A percentile compares a stretch with the other conserved stretches of the same genome.
Evolutionary conservation across 2,888 invertebrate genomes (phyloP).

Genomic region (Nowickia ferox): DNA sequence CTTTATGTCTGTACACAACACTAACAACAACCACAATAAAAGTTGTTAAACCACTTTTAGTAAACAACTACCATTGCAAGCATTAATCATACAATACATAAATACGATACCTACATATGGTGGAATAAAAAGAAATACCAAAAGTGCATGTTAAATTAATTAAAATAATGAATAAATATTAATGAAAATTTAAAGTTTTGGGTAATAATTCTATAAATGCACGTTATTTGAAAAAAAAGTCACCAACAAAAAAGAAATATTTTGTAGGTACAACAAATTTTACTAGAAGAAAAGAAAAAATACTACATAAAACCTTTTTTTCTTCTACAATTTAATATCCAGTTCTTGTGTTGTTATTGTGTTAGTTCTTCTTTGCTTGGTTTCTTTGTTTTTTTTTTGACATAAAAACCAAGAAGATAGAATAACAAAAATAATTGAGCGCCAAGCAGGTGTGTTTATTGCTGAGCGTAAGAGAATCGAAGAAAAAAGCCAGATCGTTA

Average conservation of each 20-base stretch:
- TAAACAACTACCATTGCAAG: conserved; percentile 46
- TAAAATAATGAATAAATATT: conserved; percentile 22
- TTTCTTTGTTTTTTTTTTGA: conserved; percentile 19
- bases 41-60: conserved; percentile 64
- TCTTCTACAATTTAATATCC: conserved; percentile 15
- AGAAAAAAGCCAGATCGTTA: conserved; percentile 29
- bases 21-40: conserved; percentile 53
- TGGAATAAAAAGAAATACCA: conserved; percentile 8
- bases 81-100: conserved; percentile 53
- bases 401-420: conserved; percentile 4
- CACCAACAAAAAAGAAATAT: neutral
- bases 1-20: conserved; percentile 49
- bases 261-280: neutral
- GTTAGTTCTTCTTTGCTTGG: conserved; percentile 41
- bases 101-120: neutral
- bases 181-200: conserved; percentile 19
- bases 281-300: neutral
- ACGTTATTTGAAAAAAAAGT: conserved; percentile 13
- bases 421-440: conserved; percentile 42
- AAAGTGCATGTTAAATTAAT: conserved; percentile 7
- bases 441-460: conserved; percentile 63
- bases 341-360: conserved; percentile 20
- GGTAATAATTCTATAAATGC: conserved; percentile 15
- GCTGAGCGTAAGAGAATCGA: conserved; percentile 26
- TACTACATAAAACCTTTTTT: conserved; percentile 28